These are phyloP conservation scores for Epinotia nisella DNA, from an alignment of 2,888 invertebrate species.

Conservation along the genomic window DNA sequence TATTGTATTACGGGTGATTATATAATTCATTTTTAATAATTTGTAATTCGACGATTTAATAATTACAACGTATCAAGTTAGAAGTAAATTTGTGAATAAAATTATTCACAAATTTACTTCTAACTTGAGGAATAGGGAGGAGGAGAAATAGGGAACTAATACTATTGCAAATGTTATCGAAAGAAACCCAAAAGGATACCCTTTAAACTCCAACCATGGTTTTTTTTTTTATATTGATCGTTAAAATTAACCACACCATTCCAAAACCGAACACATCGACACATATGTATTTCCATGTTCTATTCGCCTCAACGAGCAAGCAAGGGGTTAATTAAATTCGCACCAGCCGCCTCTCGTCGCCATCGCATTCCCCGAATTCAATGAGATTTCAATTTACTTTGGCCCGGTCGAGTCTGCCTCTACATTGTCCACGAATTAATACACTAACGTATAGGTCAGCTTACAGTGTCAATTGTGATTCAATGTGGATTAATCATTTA, in stretches of 20 bases:
- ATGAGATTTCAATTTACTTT: slow-evolving; percentile 85
- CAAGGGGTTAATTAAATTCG: slow-evolving; percentile 84
- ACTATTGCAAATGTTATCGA: no score
- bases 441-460: slow-evolving; percentile 55
- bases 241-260: slow-evolving; percentile 35
- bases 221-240: slow-evolving; percentile 1
- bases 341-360: slow-evolving; percentile 79
- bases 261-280: slow-evolving; percentile 45
- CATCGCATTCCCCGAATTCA: slow-evolving; percentile 82
- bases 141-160: no score
- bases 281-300: slow-evolving; percentile 52
- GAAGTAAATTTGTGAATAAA: no score
- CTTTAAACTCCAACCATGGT: not conserved
- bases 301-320: slow-evolving; percentile 73
- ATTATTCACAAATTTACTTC: no score
- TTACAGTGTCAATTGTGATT: slow-evolving; percentile 39
- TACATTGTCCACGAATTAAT: slow-evolving; percentile 69
- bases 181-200: no score
- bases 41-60: no score
- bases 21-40: no score
- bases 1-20: no score
- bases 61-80: no score
- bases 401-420: slow-evolving; percentile 69
- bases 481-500: slow-evolving; percentile 18
- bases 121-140: no score